phyloP scores from a whole-genome alignment of 2,888 invertebrate species.

The Pantelozetes paolii region DNA sequence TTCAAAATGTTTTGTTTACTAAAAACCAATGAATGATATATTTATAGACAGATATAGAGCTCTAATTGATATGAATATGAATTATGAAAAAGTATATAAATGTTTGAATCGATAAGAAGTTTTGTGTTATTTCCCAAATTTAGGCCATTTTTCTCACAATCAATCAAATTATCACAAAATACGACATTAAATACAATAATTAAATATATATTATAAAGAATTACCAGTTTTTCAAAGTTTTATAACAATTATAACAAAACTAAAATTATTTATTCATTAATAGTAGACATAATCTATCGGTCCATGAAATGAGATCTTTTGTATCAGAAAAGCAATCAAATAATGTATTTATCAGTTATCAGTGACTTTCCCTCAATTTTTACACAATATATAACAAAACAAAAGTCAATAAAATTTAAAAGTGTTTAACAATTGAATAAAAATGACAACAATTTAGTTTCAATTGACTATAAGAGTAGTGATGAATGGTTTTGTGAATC shows the following conservation, averaged over 20 bases:
- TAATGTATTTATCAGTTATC: not conserved
- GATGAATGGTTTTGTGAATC: not conserved
- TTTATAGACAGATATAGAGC: not conserved
- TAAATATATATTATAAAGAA: not conserved
- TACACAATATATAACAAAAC: not conserved
- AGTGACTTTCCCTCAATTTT: not conserved
- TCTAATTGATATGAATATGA: not conserved
- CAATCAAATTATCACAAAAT: slow-evolving; percentile 23
- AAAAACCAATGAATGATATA: no score
- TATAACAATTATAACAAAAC: no score
- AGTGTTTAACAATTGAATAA: not conserved
- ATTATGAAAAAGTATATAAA: slow-evolving; percentile 14
- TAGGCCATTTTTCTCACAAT: slow-evolving; percentile 9
- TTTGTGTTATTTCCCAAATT: not conserved
- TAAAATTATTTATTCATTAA: no score
- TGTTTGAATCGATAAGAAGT: not conserved
- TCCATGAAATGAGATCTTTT: not conserved
- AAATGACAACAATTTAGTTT: not conserved
- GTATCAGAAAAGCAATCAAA: not conserved
- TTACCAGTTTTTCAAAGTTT: not conserved
- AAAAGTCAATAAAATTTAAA: slow-evolving; percentile 25
- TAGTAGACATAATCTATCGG: not conserved
- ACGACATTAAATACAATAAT: slow-evolving; percentile 7
- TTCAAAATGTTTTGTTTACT: no score
- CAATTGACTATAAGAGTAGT: not conserved